Evolutionary conservation across 2,113 vertebrate species (phyloP), one percentile per base, ranked within the genome.

Genomic region (Myxocyprinus asiaticus): DNA sequence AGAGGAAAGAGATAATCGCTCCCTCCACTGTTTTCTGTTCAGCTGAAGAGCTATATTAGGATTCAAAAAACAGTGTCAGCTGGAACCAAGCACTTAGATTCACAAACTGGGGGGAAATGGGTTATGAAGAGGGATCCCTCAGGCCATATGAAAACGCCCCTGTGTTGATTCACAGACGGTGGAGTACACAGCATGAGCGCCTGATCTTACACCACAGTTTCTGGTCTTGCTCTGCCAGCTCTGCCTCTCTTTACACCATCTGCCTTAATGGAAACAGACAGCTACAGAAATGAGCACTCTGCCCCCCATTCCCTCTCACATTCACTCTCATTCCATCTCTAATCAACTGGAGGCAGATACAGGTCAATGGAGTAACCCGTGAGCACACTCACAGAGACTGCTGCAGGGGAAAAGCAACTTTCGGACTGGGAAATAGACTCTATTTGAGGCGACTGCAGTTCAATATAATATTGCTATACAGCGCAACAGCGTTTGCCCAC

Each of bases 251-350:
- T 66, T 51, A 70, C 7, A n/a, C 58, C 77, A 80, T 82, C 62
- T 76, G 61, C 81, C 12, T 51, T 70, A 66, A 73, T 62, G 53
- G 67, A 72, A 72, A 63, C 33, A 17, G 75, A 84, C 78, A 74
- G 68, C 82, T 74, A 77, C 82, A 78, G 63, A 78, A 73, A 81
- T 77, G 22, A 78, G 68, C 79, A 17, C 50, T 55, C 51, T 17
- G 71, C 10, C 43, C n/a, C 44, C 63, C 44, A 14, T 56, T n/a
- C 64, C 33, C 33, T 15, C 6, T 10, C 66, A 10, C 12, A 22
- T 7, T 5, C 61, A 22, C 4, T 22, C 62, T 51, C 47, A 53
- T 12, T 76, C 47, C 12, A 65, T 50, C 62, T 76, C 45, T 42
- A 50, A 75, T 75, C 44, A 22, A 10, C 59, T 51, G 47, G 11